These are phyloP conservation scores for Heterochromis multidens DNA, from an alignment of 2,113 vertebrate genomes.

Conservation along the genomic window DNA sequence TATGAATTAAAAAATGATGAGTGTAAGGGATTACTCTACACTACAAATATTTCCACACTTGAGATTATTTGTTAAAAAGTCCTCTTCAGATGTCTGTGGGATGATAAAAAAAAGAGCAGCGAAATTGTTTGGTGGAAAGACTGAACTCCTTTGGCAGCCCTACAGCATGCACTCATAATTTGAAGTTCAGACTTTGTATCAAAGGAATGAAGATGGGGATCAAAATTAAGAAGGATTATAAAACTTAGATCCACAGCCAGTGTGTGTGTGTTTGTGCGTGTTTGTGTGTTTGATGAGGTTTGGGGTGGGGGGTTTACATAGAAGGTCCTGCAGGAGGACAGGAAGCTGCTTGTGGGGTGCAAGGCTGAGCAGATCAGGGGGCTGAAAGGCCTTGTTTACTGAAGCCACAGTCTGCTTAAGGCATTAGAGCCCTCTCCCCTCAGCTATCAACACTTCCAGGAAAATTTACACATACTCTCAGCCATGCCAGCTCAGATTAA, in stretches of 20 bases:
- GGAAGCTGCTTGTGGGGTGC: slow-evolving; percentile 25
- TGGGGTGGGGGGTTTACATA: background rate
- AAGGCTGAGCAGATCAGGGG: background rate
- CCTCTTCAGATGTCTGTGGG: background rate
- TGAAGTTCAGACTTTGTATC: background rate
- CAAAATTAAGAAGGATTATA: background rate
- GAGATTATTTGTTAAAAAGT: background rate
- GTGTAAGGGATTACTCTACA: background rate
- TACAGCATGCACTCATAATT: background rate
- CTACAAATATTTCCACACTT: background rate
- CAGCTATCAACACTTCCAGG: slow-evolving; percentile 26
- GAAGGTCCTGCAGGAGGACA: slow-evolving; percentile 19
- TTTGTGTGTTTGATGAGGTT: background rate
- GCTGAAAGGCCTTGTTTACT: slow-evolving; percentile 40
- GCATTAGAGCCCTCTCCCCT: slow-evolving; percentile 36
- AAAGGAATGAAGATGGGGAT: background rate
- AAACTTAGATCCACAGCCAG: too few species aligned
- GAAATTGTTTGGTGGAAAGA: background rate
- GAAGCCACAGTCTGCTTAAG: slow-evolving; percentile 44
- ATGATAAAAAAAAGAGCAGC: background rate
- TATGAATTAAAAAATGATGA: background rate
- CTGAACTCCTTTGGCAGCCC: background rate
- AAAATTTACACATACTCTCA: background rate
- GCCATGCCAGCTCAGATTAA: background rate
- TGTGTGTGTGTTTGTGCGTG: background rate